Percentiles rank a stretch among this genome's conserved stretches.
These are phyloP conservation scores for Prosapia bicincta DNA, from an alignment of 2,888 invertebrate species.

Conservation along the genomic window DNA sequence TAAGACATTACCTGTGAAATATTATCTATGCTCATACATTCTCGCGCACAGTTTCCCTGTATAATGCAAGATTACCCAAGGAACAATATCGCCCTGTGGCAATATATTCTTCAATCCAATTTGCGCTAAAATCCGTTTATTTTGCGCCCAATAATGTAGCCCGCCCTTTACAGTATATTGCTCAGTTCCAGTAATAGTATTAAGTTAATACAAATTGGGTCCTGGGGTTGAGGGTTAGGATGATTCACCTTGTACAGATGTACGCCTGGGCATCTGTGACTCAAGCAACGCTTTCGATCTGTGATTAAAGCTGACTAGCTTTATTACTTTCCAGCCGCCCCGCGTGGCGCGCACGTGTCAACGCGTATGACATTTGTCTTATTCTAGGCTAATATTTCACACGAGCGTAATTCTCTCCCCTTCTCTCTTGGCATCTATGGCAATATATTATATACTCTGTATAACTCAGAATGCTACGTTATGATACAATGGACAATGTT, in stretches of 20 bases:
- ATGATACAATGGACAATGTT: no score
- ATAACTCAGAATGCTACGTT: no score
- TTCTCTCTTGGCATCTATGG: not conserved
- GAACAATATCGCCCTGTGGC: no score
- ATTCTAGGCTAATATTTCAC: not conserved
- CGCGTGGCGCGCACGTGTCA: not conserved
- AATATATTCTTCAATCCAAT: not conserved
- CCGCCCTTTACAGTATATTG: not conserved
- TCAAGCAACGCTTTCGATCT: not conserved
- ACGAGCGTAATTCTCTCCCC: not conserved
- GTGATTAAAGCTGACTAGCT: not conserved
- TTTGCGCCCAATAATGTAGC: not conserved
- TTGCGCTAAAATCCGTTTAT: not conserved
- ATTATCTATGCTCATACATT: no score
- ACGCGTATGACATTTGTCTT: not conserved
- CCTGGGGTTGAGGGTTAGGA: not conserved
- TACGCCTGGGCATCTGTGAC: not conserved
- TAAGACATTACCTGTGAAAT: no score
- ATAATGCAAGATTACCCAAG: no score
- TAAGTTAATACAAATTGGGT: not conserved
- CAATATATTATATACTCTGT: no score
- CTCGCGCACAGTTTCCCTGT: no score
- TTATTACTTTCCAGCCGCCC: not conserved
- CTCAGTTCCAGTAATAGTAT: not conserved
- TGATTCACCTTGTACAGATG: not conserved